Evolutionary conservation across 2,888 invertebrate genomes (phyloP), one percentile per base, ranked within the genome.

Genomic region (Luperina nickerlii): DNA sequence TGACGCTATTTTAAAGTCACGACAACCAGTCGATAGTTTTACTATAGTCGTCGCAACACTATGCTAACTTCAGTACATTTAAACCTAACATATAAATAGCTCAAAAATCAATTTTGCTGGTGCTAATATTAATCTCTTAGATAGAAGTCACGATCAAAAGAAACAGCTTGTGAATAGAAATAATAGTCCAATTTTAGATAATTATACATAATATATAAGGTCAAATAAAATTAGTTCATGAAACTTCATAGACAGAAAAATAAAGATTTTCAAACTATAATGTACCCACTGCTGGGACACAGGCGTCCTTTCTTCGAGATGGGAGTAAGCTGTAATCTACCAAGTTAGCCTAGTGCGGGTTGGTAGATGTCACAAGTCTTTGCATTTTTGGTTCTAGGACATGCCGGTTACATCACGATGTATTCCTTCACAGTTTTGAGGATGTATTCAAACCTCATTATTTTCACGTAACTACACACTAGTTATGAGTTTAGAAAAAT

Each of bases 71-170:
- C 68, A 74, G 5, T 74, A 62, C 38, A 54, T 78, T 69, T 62
- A 76, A 45, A 67, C 51, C 38, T 75, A 63, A 76, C 60, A 65
- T 48, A 65, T 72, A 73, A 9, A 79, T 89, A 89, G 82, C 79
- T 87, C 82, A 81, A 77, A 79, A 87, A 83, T 80, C 86, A 86
- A 89, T 89, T 74, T 85, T 70, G 86, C 90, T 90, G 92, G 92
- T 92, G 92, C 92, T 92, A 91, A 89, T 79, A 79, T 24, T 76
- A 74, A 78, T 82, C 66, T 76, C 70, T 82, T 87, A 79, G 76
- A 76, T 78, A 87, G 78, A 79, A 62, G 15, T 68, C 54, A 74
- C 45, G 51, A 81, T 78, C 74, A 79, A 80, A 80, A 63, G 0
- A 74, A 42, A 70, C 20, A 76, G 82, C 79, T 89, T 84, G 51